Conservation (phyloP, 2,888 invertebrate species). For the Cerastis leucographa region DNA sequence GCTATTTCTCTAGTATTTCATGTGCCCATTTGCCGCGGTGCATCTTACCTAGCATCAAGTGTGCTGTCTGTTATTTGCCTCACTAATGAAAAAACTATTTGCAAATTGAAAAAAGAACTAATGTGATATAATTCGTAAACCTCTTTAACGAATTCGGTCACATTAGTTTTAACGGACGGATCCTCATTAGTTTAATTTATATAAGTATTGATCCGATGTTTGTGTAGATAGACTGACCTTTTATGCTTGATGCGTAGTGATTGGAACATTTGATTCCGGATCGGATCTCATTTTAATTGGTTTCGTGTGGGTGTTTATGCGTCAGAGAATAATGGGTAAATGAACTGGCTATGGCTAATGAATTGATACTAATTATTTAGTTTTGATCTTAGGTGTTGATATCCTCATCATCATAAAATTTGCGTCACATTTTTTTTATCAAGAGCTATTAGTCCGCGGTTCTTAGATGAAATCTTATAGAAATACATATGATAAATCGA, state of each 20-base stretch:
- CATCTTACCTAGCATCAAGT: background rate
- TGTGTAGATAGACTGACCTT: background rate
- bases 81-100: background rate
- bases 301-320: background rate
- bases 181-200: conserved; percentile 1
- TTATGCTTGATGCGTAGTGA: background rate
- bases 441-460: background rate
- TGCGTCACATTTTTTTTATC: background rate
- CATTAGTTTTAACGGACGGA: background rate
- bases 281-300: background rate
- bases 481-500: background rate
- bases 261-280: background rate
- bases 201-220: background rate
- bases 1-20: background rate
- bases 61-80: background rate
- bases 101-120: conserved; percentile 4
- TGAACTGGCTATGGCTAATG: background rate
- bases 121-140: too few species aligned
- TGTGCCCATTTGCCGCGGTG: background rate
- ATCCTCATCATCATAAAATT: background rate
- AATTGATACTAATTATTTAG: background rate
- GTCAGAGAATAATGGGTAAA: background rate
- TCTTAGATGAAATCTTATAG: background rate
- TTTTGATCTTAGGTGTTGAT: background rate
- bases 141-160: background rate